Evolutionary conservation across 2,113 vertebrate species (phyloP), one percentile per base, ranked within the genome.

Genomic region (Engraulis encrasicolus): DNA sequence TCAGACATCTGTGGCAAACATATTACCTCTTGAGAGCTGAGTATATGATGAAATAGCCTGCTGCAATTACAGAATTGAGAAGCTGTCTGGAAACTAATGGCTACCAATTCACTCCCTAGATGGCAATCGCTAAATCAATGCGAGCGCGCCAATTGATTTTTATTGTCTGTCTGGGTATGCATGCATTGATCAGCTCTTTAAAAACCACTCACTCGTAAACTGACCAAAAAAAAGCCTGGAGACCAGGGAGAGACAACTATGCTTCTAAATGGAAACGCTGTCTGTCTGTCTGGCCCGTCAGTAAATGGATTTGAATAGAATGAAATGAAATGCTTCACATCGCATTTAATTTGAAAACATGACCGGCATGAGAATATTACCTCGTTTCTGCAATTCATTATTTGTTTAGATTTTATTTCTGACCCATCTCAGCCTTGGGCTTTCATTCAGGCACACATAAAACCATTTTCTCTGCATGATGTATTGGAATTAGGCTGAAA

Each of bases 11-110:
- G 54, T 61, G 54, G 12, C 6, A 61, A 66, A 48, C 78, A 80
- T 23, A 50, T 50, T 80, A 50, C 40, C 49, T 50, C 45, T 11
- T 49, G 45, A 50, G 48, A n/a, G n/a, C n/a, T n/a, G n/a, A n/a
- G n/a, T n/a, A n/a, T 50, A 54, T 58, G 50, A 50, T 36, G 50
- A 80, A 61, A 45, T n/a, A 80, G 58, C 38, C 37, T 45, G 50
- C 82, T 79, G 11, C 77, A 54, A 86, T 90, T 50, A 80, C 34
- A 84, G 40, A 40, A 77, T 84, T 48, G 79, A 79, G 50, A 74
- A 85, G 36, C 50, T 85, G 81, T 86, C 81, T 27, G n/a, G 2
- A 31, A 27, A 52, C 15, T 11, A 77, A 20, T 78, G 54, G 78
- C 36, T 19, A 49, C n/a, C 12, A n/a, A 4, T 23, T 37, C 17